A percentile compares a stretch with the other conserved stretches of the same genome.
Conservation (phyloP, 2,113 vertebrate species). For the Phrynosoma platyrhinos region DNA sequence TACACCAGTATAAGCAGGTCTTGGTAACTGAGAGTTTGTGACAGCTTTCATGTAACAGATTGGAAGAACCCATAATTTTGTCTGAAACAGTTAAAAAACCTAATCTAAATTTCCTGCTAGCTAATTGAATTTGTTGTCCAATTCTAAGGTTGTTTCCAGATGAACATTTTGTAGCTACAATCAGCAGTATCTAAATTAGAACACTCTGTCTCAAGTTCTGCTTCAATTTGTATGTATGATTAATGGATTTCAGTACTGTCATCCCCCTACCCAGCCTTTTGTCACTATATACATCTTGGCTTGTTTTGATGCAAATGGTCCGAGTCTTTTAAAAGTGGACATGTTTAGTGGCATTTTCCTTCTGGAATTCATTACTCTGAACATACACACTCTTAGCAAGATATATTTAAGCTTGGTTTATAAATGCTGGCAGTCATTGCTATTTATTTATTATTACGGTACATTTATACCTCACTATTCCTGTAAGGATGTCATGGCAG, state of each 20-base stretch:
- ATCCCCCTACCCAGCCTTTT: background rate
- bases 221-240: background rate
- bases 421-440: background rate
- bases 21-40: background rate
- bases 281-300: background rate
- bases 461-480: background rate
- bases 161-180: background rate
- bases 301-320: background rate
- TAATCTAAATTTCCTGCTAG: background rate
- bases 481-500: background rate
- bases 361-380: background rate
- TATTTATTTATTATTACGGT: background rate
- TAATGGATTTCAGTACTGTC: background rate
- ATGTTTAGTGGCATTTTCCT: background rate
- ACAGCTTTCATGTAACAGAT: background rate
- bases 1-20: background rate
- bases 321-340: background rate
- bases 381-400: background rate
- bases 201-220: background rate
- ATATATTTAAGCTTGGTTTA: background rate
- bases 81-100: slow-evolving; percentile 41
- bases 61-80: background rate
- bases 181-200: background rate
- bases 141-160: background rate
- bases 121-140: slow-evolving; percentile 32